Base-by-base conservation (phyloP, 2,797 vertebrate species). In the Spinus olivaceus region DNA sequence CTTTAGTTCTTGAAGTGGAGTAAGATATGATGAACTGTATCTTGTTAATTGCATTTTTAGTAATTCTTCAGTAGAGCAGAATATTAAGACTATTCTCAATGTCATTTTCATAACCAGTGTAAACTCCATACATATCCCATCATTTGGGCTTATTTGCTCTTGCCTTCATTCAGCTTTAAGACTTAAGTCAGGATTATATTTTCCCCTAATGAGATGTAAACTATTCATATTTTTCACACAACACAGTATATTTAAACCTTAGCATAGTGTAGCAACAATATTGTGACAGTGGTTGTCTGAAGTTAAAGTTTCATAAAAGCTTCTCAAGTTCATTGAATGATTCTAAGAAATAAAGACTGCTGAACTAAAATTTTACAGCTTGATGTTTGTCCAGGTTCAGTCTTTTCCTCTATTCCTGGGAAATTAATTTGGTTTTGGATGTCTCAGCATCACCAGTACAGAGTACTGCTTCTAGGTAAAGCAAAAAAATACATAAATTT, bases 271-370 rank as follows among this genome's bases (percentile, higher is more conserved):
- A 87, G 81, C 67, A 92, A 91, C 56, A 95, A 92, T 96, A 93
- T 95, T 95, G 71, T 95, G 93, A 94, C 84, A 93, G 90, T 64
- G 65, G 23, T 65, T 94, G 91, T 81, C 94, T 93, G 37, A 87
- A 92, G 51, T 92, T 82, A 78, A 88, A 85, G 72, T 89, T 94
- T 80, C 89, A 47, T 37, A 61, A 89, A 86, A 93, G 27, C 46
- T 53, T 83, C 4, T 7, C 46, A 66, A 86, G 46, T 89, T 94
- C 65, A 74, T 74, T 53, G 44, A 94, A 27, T 81, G 25, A 72
- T 80, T 90, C 56, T 85, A 39, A 79, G 57, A 93, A 88, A 65
- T 51, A 72, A 79, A 80, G 60, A 47, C 20, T 50, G 42, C 19
- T 51, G 46, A 80, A 91, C 21, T 74, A 69, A 83, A 93, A 56